Evolutionary conservation across 1,140 invertebrate species (phyloP), one percentile per base, ranked within the genome.

Genomic region (Diachasma alloeum): DNA sequence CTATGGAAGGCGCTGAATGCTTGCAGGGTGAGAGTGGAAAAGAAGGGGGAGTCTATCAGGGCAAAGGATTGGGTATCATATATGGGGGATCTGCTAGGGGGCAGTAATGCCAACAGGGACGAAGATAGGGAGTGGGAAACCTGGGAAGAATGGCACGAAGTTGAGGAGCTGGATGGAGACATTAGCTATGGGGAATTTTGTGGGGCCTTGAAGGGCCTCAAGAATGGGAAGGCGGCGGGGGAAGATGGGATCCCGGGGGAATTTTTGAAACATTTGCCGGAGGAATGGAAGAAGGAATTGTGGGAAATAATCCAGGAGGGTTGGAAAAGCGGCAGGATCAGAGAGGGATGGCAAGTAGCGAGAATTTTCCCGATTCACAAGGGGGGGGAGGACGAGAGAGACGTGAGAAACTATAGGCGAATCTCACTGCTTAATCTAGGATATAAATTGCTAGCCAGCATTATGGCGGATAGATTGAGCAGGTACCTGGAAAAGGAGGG

Each of bases 151-250:
- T n/a, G n/a, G n/a, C n/a, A n/a, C n/a, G n/a, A n/a, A n/a, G n/a
- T n/a, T n/a, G n/a, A n/a, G n/a, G n/a, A n/a, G n/a, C n/a, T n/a
- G n/a, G n/a, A n/a, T n/a, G n/a, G n/a, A n/a, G n/a, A n/a, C 24
- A 75, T 72, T 37, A 56, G 10, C 4, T 11, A 24, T 74, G 69
- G 77, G 72, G n/a, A n/a, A 79, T 80, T 10, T 79, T 85, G 39
- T 78, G 74, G 68, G 19, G 19, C 5, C 17, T 22, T 22, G 78
- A 78, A n/a, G n/a, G n/a, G n/a, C n/a, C n/a, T n/a, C n/a, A n/a
- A n/a, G n/a, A n/a, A n/a, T n/a, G n/a, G n/a, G n/a, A 86, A 87
- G 76, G 75, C 75, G 26, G 78, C 84, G 83, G 44, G 83, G 36
- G 70, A 69, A 13, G 84, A 84, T 69, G 75, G 79, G 10, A 80